Percentiles rank a stretch among this genome's conserved stretches.
Evolutionary conservation across 2,888 invertebrate species (phyloP).

Genomic region (Cordilura impudica): DNA sequence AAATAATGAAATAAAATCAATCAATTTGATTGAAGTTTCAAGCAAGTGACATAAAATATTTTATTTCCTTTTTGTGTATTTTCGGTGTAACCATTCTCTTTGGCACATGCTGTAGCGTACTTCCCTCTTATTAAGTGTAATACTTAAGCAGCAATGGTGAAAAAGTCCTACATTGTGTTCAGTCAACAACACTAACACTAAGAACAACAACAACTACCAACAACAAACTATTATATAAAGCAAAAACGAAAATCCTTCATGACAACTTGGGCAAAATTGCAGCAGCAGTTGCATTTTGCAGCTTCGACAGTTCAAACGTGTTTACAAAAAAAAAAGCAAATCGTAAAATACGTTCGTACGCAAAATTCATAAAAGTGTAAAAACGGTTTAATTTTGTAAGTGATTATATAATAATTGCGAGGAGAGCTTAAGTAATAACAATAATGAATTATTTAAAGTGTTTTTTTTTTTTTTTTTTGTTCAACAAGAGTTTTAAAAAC

Average conservation of each 20-base stretch:
- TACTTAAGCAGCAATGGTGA: conserved; percentile 49
- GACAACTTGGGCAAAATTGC: conserved; percentile 60
- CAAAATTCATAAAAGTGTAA: conserved; percentile 40
- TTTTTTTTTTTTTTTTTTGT: background rate
- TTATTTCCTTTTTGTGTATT: background rate
- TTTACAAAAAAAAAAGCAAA: conserved; percentile 30
- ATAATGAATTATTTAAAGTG: background rate
- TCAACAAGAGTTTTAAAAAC: no score
- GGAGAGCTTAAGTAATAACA: background rate
- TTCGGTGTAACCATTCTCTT: background rate
- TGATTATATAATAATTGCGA: conserved; percentile 40
- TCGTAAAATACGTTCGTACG: conserved; percentile 25
- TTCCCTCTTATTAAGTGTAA: conserved; percentile 57
- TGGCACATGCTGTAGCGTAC: conserved; percentile 42
- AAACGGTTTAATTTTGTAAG: conserved; percentile 50
- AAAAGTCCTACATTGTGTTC: conserved; percentile 56
- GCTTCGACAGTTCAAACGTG: conserved; percentile 63
- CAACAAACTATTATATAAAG: conserved; percentile 55
- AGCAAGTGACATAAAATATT: background rate
- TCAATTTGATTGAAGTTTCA: conserved; percentile 50
- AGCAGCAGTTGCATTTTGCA: conserved; percentile 62
- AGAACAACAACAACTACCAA: conserved; percentile 26
- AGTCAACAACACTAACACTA: background rate
- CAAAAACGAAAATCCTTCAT: conserved; percentile 58
- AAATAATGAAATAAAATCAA: conserved; percentile 41